Evolutionary conservation across 2,888 invertebrate genomes (phyloP), one percentile per base, ranked within the genome.

Genomic region (Drosophila differens): DNA sequence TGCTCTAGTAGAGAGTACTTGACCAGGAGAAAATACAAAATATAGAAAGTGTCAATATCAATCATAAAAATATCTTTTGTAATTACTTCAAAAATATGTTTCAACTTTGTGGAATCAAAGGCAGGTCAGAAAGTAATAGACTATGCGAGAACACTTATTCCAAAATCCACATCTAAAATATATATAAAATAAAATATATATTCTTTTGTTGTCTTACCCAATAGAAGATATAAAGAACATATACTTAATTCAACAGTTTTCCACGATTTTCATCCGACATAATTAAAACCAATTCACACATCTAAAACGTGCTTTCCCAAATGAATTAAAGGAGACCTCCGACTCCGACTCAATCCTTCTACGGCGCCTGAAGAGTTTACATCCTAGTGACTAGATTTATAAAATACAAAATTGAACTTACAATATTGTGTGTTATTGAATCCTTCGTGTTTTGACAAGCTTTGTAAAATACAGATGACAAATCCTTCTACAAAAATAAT

Each of bases 321-420:
- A 10, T n/a, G 4, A n/a, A 41, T 41, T 10, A 41, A n/a, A 37
- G 7, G 6, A 37, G 16, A 16, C 0, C 37, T 19, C 16, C 16
- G 37, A 16, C 7, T 16, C 16, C 37, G 7, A 7, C 16, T 37
- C 44, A n/a, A 44, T 44, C 3, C 44, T 12, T 5, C 12, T 6
- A 5, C n/a, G 12, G n/a, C n/a, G 2, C 0, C 44, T n/a, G n/a
- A 12, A 25, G 3, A 7, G 1, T 7, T 25, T 16, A 4, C 16
- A 47, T 16, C 16, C 16, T 25, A 16, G 9, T 9, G 1, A 25
- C 25, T 16, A 47, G 14, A 47, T 9, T 16, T 16, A 47, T 16
- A 16, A 25, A 9, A 4, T 16, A 47, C 16, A 16, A 25, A 16
- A 47, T 16, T 9, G 2, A 22, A 4, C 4, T 22, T 16, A 7